A percentile compares a stretch with the other conserved stretches of the same genome.
Evolutionary conservation across 2,797 vertebrate genomes (phyloP).

Genomic region (Smutsia temminckii): DNA sequence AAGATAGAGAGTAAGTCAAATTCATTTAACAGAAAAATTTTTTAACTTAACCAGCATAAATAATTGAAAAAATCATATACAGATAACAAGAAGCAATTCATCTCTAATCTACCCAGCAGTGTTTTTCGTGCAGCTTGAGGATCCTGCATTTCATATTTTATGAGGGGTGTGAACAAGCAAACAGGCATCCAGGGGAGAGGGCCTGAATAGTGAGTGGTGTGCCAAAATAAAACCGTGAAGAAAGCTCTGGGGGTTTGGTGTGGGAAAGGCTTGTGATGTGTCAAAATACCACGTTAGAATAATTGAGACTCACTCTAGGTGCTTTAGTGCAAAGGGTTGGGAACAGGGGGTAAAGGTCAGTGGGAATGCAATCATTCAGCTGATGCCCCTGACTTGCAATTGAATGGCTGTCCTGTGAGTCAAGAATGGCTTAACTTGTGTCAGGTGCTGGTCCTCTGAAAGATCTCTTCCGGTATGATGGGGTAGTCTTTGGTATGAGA

Average conservation of each 20-base stretch:
- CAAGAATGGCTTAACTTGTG: neutral
- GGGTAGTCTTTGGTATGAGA: neutral
- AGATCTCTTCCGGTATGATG: neutral
- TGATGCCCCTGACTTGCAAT: neutral
- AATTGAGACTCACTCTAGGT: neutral
- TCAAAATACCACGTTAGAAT: neutral
- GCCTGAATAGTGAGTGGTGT: neutral
- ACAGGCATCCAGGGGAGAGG: neutral
- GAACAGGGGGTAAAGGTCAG: neutral
- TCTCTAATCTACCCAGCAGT: neutral
- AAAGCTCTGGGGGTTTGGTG: neutral
- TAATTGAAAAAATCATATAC: neutral
- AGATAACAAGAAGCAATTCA: neutral
- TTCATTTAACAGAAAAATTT: neutral
- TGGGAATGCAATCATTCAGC: neutral
- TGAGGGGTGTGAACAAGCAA: neutral
- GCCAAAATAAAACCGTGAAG: neutral
- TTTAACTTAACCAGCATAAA: neutral
- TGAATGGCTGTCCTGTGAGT: neutral
- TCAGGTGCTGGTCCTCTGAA: neutral
- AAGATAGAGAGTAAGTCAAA: neutral
- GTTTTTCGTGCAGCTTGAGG: too few relatives aligned
- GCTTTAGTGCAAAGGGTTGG: neutral
- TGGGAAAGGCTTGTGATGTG: neutral
- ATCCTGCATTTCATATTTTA: neutral